Percentiles rank a stretch among this genome's conserved stretches.
phyloP scores from a whole-genome alignment of 2,113 vertebrate species.

The Callorhinus ursinus region DNA sequence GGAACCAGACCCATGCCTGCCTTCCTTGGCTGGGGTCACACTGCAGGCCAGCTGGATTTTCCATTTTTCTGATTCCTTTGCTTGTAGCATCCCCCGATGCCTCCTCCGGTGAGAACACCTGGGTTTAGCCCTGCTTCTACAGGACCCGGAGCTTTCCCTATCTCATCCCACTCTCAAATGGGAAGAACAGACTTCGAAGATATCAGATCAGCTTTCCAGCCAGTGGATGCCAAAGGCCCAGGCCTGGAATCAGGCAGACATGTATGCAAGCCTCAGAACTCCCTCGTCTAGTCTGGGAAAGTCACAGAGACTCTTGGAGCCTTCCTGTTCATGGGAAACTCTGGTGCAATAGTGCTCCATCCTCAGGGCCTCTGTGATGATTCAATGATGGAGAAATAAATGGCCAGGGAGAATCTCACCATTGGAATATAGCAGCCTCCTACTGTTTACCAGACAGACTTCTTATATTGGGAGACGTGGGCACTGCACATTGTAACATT shows the following conservation, averaged over 20 bases:
- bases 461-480: not conserved
- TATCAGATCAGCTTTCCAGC: not conserved
- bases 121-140: not conserved
- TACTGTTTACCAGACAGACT: accelerated
- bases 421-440: accelerated
- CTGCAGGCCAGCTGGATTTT: not conserved
- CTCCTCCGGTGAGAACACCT: not conserved
- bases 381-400: accelerated
- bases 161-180: not conserved
- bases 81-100: not conserved
- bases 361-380: not conserved
- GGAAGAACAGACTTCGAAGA: not conserved
- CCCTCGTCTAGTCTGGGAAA: not conserved
- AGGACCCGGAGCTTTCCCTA: accelerated
- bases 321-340: not conserved
- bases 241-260: not conserved
- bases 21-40: not conserved
- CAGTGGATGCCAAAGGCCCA: too few relatives aligned
- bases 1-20: not conserved
- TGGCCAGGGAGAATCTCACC: accelerated
- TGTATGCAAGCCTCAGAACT: not conserved
- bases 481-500: not conserved
- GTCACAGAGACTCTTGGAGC: not conserved
- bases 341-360: accelerated
- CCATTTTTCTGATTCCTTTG: not conserved